Percentiles rank a stretch among this genome's conserved stretches.
Evolutionary conservation across 2,888 invertebrate species (phyloP).

Genomic region (Athalia circularis): DNA sequence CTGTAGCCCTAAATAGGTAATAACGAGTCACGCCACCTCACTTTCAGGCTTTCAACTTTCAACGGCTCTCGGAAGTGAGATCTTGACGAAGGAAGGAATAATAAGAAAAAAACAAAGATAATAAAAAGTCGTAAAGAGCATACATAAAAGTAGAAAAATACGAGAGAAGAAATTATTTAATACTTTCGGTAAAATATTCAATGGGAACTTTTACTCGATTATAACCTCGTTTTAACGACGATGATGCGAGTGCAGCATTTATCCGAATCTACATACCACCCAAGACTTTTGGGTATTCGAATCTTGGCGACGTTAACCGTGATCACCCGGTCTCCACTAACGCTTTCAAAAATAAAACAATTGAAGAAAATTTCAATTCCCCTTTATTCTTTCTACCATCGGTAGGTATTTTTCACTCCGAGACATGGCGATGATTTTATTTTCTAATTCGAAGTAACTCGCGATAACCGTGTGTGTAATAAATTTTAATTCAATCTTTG

Average conservation of each 20-base stretch:
- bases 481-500: no score
- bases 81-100: not conserved
- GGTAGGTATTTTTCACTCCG: no score
- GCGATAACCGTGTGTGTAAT: no score
- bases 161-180: not conserved
- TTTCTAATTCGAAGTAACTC: not conserved
- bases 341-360: no score
- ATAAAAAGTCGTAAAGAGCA: not conserved
- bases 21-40: slow-evolving; percentile 45
- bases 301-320: slow-evolving; percentile 10
- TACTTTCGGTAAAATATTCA: slow-evolving; percentile 30
- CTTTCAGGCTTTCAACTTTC: slow-evolving; percentile 40
- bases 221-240: slow-evolving; percentile 29
- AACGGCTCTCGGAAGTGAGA: slow-evolving; percentile 38
- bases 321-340: not conserved
- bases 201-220: slow-evolving; percentile 34
- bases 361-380: no score
- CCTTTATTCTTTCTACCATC: no score
- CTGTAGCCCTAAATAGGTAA: slow-evolving; percentile 44
- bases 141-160: not conserved
- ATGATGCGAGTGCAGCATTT: not conserved
- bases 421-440: not conserved
- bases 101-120: not conserved
- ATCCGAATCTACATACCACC: slow-evolving; percentile 17
- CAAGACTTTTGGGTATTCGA: not conserved